These are phyloP conservation scores for Flexamia atlantica DNA, from an alignment of 2,888 invertebrate genomes.

Conservation along the genomic window DNA sequence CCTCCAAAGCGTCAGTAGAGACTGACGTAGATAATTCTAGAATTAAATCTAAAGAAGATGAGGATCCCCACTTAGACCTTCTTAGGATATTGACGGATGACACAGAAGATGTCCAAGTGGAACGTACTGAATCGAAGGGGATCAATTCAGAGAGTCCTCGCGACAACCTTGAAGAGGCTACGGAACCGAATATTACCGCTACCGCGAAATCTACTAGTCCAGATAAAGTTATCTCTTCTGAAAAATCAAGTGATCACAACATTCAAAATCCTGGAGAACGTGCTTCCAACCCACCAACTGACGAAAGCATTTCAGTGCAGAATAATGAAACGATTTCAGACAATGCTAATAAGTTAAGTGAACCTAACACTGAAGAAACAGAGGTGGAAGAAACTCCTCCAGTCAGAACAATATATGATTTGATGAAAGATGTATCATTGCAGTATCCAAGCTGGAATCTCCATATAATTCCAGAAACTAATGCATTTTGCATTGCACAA, in stretches of 20 bases:
- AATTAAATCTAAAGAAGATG: not conserved
- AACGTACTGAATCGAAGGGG: not conserved
- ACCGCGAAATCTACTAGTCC: not conserved
- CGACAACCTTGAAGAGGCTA: not conserved
- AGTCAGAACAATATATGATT: slow-evolving; percentile 55
- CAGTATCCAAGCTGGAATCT: slow-evolving; percentile 61
- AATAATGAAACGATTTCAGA: not conserved
- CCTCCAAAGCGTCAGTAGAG: not conserved
- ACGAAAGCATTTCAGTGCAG: not conserved
- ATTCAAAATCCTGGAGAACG: not conserved
- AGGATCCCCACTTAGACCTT: slow-evolving; percentile 48
- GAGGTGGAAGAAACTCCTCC: slow-evolving; percentile 20
- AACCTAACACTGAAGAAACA: not conserved
- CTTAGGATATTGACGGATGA: slow-evolving; percentile 58
- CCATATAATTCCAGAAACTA: slow-evolving; percentile 60
- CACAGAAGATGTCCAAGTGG: not conserved
- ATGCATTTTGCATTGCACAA: slow-evolving; percentile 60
- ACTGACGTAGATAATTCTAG: not conserved
- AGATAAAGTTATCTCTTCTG: not conserved
- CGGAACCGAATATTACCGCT: not conserved
- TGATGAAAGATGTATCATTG: slow-evolving; percentile 50
- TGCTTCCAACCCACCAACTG: not conserved
- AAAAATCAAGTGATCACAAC: not conserved
- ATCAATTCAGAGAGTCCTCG: not conserved
- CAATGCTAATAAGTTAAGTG: not conserved